These are phyloP conservation scores for Drosophila pallidifrons DNA, from an alignment of 1,140 invertebrate species.

Conservation along the genomic window DNA sequence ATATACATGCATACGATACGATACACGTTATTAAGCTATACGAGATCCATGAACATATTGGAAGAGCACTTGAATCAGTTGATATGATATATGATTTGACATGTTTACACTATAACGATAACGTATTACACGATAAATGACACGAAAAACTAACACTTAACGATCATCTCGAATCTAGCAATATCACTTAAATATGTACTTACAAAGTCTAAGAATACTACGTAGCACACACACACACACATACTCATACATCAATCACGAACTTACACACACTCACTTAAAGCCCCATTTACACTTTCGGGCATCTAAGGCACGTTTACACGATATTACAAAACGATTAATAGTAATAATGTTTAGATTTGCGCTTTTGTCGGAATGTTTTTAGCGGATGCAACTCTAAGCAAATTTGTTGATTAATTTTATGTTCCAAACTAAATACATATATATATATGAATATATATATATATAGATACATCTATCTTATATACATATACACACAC, in stretches of 20 bases:
- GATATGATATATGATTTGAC: conserved; percentile 12
- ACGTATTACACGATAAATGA: conserved; percentile 13
- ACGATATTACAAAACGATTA: conserved; percentile 4
- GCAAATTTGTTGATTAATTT: conserved; percentile 80
- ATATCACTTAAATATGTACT: conserved; percentile 54
- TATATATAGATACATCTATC: conserved; percentile 1
- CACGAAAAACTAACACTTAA: conserved; percentile 8
- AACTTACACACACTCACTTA: conserved; percentile 15
- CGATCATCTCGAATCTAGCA: conserved; percentile 28
- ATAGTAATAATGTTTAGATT: conserved; percentile 33
- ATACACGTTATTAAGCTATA: conserved; percentile 4
- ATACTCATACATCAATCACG: conserved; percentile 30
- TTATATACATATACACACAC: conserved; percentile 35
- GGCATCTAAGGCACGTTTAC: conserved; percentile 27
- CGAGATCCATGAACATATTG: conserved; percentile 11
- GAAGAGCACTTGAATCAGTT: conserved; percentile 13
- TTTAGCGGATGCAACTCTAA: conserved; percentile 61
- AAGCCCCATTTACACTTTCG: conserved; percentile 21
- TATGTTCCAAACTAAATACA: conserved; percentile 64
- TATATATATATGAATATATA: conserved; percentile 15
- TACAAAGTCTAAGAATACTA: conserved; percentile 54
- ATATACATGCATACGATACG: conserved; percentile 33
- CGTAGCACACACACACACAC: conserved; percentile 51
- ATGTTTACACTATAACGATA: conserved; percentile 50
- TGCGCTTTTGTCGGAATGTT: conserved; percentile 34